A percentile compares a stretch with the other conserved stretches of the same genome.
These are phyloP conservation scores for Ligdia adustata DNA, from an alignment of 2,888 invertebrate genomes.

Conservation along the genomic window DNA sequence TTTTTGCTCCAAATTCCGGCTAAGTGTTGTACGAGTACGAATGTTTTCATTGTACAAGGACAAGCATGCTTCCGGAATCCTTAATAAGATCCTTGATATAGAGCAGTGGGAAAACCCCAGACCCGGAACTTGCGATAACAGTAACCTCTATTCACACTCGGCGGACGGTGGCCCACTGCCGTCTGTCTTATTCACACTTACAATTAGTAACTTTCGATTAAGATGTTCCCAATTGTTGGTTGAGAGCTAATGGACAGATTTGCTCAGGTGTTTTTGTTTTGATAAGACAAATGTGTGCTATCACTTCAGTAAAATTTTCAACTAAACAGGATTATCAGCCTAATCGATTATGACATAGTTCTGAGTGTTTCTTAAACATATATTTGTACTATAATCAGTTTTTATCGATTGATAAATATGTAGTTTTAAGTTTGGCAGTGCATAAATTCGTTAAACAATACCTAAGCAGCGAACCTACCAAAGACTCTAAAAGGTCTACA, in stretches of 20 bases:
- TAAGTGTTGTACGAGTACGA: neutral
- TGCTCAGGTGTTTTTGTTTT: neutral
- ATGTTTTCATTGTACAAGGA: conserved; percentile 7
- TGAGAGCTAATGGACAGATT: conserved; percentile 5
- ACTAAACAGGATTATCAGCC: no score
- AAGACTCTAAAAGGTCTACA: no score
- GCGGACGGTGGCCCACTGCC: conserved; percentile 14
- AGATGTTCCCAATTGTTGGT: conserved; percentile 21
- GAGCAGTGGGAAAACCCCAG: conserved; percentile 24
- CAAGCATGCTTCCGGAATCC: conserved; percentile 15
- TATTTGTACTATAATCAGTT: no score
- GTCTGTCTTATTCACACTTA: conserved; percentile 30
- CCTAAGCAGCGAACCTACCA: no score
- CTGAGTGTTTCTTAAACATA: no score
- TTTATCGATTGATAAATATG: no score
- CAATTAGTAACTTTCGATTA: conserved; percentile 29
- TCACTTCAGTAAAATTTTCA: no score
- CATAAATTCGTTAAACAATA: no score
- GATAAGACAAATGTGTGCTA: no score
- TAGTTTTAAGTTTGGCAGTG: no score
- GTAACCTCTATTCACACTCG: conserved; percentile 16
- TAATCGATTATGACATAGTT: no score
- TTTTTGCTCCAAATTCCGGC: conserved; percentile 12
- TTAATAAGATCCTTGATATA: conserved; percentile 23
- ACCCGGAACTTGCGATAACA: conserved; percentile 34